Evolutionary conservation across 2,113 vertebrate genomes (phyloP), one percentile per base, ranked within the genome.

Genomic region (Amblyornis subalaris): DNA sequence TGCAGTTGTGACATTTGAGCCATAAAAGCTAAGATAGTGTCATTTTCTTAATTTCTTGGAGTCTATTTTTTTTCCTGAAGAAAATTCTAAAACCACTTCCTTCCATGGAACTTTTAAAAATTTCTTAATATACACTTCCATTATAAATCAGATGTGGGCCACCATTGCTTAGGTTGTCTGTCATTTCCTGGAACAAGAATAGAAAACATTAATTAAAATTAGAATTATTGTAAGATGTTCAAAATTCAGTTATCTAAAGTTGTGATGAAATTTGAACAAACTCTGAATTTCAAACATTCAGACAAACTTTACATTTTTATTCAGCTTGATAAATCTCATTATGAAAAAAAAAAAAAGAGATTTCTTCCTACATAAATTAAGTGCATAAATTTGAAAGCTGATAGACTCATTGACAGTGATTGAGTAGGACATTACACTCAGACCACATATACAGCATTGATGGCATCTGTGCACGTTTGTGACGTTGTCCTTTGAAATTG

Each of bases 91-190:
- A 96, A 55, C 78, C 44, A 69, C 35, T 86, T 95, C 42, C 79
- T 95, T 89, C 81, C 72, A 78, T 78, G 82, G 89, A 91, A 31
- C 69, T 91, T 87, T 88, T 89, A n/a, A 93, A 96, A 96, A 96
- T 95, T 40, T 95, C 86, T 94, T 88, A 95, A 90, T 97, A 98
- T 70, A 98, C 90, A 96, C 97, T 98, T 97, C 99, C 98, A 54
- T 99, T 99, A 97, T 98, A 99, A 90, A 99, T 98, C 95, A 99
- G 98, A 94, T 98, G 99, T 89, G 99, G 98, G 78, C 99, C 98
- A 95, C 99, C 98, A 50, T 99, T 99, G 92, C 98, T 99, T 94
- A 98, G 97, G 97, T 98, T 99, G 97, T 99, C 99, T 96, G 99
- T 98, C 89, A 98, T 96, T 97, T 99, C 99, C 99, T 99, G 98